These are phyloP conservation scores for Beroe forskalii DNA, from an alignment of 37 sponge, comb jelly and placozoan genomes.

Conservation along the genomic window DNA sequence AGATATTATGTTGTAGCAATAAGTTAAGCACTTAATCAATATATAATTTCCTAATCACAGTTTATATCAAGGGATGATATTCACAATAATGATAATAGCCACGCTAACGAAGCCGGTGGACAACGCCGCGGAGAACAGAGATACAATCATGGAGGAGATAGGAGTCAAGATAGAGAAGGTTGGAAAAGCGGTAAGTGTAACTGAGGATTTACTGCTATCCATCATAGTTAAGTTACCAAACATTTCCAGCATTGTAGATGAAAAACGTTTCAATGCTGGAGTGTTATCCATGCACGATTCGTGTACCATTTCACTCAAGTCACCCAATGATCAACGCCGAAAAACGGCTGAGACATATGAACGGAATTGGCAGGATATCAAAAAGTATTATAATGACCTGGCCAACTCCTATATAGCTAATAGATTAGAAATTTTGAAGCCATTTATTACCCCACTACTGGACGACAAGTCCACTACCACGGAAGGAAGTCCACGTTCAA, in stretches of 20 bases:
- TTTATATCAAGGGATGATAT: too few species aligned
- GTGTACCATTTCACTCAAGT: too few species aligned
- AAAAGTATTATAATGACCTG: background rate
- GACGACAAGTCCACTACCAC: background rate
- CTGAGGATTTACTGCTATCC: background rate
- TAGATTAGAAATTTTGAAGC: background rate
- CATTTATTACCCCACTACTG: background rate
- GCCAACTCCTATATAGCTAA: background rate
- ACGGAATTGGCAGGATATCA: background rate
- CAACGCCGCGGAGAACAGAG: too few species aligned
- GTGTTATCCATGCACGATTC: too few species aligned
- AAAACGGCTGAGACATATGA: too few species aligned
- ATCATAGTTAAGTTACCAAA: background rate
- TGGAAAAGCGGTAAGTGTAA: background rate
- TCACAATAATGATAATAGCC: too few species aligned
- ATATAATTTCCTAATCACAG: too few species aligned
- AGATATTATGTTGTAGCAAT: too few species aligned
- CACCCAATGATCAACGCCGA: too few species aligned
- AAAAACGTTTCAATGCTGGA: background rate
- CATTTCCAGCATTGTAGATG: background rate
- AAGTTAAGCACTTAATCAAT: too few species aligned
- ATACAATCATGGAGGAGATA: background rate
- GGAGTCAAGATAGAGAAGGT: background rate
- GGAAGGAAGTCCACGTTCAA: too few species aligned
- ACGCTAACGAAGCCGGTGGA: too few species aligned